Evolutionary conservation across 2,888 invertebrate species (phyloP), one percentile per base, ranked within the genome.

Genomic region (Amiota minor): DNA sequence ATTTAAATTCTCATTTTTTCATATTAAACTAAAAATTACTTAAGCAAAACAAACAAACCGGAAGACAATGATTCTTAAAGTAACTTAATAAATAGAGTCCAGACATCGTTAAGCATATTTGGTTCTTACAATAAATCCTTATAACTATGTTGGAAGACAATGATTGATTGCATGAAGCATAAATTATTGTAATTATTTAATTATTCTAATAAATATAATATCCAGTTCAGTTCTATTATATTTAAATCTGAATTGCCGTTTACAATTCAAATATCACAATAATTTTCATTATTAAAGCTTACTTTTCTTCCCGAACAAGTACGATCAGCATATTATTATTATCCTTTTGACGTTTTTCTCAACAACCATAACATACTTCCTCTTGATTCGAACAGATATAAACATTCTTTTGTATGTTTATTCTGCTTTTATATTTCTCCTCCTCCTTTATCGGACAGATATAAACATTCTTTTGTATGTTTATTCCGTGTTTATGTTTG

Each of bases 11-110:
- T 3, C 1, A 23, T 23, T 4, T 6, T 35, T 35, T 6, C 6
- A 35, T 4, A 35, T 35, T 35, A 35, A 35, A 6, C 56, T 56
- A 18, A 56, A 56, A 14, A 18, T 18, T 20, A 20, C 4, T 59
- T 65, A 64, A 71, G 71, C 71, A 71, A 71, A 71, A 71, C 71
- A 71, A 71, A 71, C 71, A 71, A 71, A 71, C 71, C 71, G 71
- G 71, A 71, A 71, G 71, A 71, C 71, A 71, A 62, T 71, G 62
- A 50, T 62, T 68, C 11, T 47, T 20, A 61, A 18, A 18, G 20
- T 70, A 61, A 47, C 8, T 20, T 68, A 53, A 20, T 9, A 59
- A 59, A 20, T 23, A 23, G 3, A 23, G 1, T 3, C 1, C 35
- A 23, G 23, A 23, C 23, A 23, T 9, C 11, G 8, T 65, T 65